Conservation (phyloP, 2,797 vertebrate species). For the Halcyon smyrnensis region DNA sequence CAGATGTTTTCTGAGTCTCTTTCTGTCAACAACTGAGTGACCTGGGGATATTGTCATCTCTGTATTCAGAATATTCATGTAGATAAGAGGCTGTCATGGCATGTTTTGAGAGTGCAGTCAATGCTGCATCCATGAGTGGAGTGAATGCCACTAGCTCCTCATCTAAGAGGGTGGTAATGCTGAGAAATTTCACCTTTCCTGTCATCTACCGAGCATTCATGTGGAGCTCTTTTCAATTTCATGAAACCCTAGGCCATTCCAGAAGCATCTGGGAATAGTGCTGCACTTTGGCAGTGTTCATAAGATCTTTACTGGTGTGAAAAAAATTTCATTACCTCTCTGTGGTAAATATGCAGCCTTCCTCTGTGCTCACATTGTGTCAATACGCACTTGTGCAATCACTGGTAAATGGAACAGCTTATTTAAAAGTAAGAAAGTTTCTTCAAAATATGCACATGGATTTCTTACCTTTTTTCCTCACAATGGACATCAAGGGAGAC, state of each 20-base stretch:
- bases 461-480: background rate
- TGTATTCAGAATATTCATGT: background rate
- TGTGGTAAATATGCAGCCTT: background rate
- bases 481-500: background rate
- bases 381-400: background rate
- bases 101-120: background rate
- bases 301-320: background rate
- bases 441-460: background rate
- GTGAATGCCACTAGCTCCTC: background rate
- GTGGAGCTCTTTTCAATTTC: background rate
- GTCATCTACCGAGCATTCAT: background rate
- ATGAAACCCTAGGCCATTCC: background rate
- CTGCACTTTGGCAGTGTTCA: background rate
- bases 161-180: background rate
- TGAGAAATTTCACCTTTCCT: slow-evolving; percentile 10
- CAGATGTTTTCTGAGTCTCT: background rate
- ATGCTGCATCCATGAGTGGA: background rate
- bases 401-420: background rate
- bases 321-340: background rate
- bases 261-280: fast-evolving
- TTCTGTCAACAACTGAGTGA: background rate
- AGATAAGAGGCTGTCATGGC: background rate
- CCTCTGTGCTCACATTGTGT: fast-evolving
- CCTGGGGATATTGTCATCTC: background rate
- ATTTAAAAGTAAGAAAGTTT: background rate